Conservation (phyloP, 2,113 vertebrate species). For the Microtus oregoni region DNA sequence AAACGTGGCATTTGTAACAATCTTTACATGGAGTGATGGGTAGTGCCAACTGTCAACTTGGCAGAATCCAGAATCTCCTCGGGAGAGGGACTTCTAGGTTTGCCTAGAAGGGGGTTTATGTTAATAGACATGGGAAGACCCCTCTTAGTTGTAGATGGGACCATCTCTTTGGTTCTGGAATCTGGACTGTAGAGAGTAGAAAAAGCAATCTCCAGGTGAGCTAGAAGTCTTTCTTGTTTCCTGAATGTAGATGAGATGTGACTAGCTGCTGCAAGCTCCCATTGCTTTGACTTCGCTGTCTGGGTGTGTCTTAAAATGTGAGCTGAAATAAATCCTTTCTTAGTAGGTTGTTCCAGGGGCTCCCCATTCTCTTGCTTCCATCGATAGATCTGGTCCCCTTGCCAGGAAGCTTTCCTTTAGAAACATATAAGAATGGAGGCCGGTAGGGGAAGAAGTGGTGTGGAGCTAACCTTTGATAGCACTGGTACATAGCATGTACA, state of each 20-base stretch:
- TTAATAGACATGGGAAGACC: not conserved
- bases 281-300: not conserved
- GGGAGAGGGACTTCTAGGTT: not conserved
- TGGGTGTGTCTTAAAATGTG: not conserved
- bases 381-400: conserved; percentile 40
- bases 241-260: not conserved
- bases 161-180: not conserved
- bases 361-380: conserved; percentile 27
- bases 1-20: not conserved
- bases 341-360: not conserved
- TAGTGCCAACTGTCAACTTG: not conserved
- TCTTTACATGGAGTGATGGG: not conserved
- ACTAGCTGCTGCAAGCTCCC: not conserved
- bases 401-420: not conserved
- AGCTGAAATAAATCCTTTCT: not conserved
- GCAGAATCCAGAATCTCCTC: not conserved
- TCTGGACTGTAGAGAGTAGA: not conserved
- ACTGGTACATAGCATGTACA: not conserved
- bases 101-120: not conserved
- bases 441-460: not conserved
- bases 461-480: conserved; percentile 39
- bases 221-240: too few species aligned
- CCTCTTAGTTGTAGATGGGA: not conserved
- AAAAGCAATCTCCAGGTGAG: not conserved
- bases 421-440: conserved; percentile 13